Base-by-base conservation (phyloP, 2,113 vertebrate species). In the Polyodon spathula region DNA sequence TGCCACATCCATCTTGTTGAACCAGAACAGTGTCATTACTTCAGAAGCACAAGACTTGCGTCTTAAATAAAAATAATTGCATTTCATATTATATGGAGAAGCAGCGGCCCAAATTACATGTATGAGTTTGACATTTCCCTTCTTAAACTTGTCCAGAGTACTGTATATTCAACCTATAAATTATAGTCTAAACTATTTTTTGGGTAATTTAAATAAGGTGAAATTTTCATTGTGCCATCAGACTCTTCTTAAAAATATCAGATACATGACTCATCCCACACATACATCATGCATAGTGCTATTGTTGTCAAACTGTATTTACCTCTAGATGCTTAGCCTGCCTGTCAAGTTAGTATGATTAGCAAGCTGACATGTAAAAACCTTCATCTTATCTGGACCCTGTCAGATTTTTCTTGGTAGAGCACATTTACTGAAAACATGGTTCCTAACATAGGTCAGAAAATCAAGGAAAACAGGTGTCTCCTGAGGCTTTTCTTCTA, bases 401-500 rank as follows among this genome's bases (percentile, higher is more conserved):
- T 50, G 46, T 50, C 46, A 50, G 46, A 50, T n/a, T n/a, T 50
- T 50, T 14, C 48, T n/a, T 50, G 48, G 8, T 50, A n/a, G 6
- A 11, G 12, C 48, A 12, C 15, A 14, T 50, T 50, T n/a, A 50
- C 5, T 50, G 48, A n/a, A n/a, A 50, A 50, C 48, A 50, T 6
- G 15, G 15, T 50, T 50, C 48, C 10, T 50, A n/a, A 50, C 11
- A 50, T n/a, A 50, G 48, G 48, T 14, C 12, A 50, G 48, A 27
- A 27, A 27, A 50, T 50, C 15, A 11, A 12, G 14, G 3, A 50
- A 50, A 11, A 50, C 15, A n/a, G 48, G 8, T 50, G 48, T 50
- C 48, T 50, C 48, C 48, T 50, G 48, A n/a, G 48, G 48, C 48
- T n/a, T 50, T 50, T n/a, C 48, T n/a, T 50, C 15, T 50, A 50